These are phyloP conservation scores for Uromys caudimaculatus DNA, from an alignment of 2,797 vertebrate species.

Conservation along the genomic window DNA sequence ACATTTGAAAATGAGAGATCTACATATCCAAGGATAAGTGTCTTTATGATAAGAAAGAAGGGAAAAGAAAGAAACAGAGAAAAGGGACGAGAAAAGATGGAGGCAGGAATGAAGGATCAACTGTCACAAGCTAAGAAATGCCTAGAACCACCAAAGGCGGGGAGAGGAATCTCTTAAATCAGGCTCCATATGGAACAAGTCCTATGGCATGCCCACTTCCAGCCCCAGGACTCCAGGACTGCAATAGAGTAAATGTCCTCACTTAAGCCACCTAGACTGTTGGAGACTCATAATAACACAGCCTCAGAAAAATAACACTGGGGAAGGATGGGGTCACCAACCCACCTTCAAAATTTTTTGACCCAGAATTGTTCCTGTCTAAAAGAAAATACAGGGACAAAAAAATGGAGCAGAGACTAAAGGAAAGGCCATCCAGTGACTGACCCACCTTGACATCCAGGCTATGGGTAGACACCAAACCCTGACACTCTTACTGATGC, in stretches of 20 bases:
- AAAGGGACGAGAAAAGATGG: background rate
- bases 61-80: background rate
- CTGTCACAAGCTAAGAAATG: background rate
- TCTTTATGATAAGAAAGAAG: background rate
- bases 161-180: background rate
- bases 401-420: background rate
- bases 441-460: background rate
- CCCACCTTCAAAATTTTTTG: background rate
- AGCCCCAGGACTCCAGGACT: background rate
- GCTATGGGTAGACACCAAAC: background rate
- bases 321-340: background rate
- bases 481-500: background rate
- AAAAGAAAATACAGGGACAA: too few relatives aligned
- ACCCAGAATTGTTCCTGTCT: background rate
- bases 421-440: background rate
- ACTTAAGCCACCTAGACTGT: background rate
- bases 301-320: background rate
- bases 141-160: background rate
- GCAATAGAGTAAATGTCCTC: background rate
- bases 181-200: background rate
- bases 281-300: background rate
- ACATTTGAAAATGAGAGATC: background rate
- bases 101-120: background rate
- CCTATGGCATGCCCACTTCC: background rate
- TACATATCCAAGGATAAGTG: background rate